Evolutionary conservation across 2,113 vertebrate genomes (phyloP).

Genomic region (Petromus typicus): DNA sequence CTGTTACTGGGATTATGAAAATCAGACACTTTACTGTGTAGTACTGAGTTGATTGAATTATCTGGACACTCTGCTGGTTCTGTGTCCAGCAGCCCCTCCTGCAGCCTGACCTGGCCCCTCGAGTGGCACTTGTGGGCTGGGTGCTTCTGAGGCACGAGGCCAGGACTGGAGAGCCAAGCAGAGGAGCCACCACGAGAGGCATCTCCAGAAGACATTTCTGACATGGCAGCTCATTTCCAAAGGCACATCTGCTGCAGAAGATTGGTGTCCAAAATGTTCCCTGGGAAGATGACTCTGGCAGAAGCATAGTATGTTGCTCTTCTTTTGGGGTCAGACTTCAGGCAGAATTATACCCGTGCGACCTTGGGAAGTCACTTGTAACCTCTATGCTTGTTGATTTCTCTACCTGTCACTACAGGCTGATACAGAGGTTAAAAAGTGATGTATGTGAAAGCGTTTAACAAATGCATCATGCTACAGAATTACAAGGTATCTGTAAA

Average conservation of each 20-base stretch:
- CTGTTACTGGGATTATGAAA: neutral
- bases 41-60: neutral
- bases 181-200: fast-evolving
- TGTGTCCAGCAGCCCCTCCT: neutral
- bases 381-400: neutral
- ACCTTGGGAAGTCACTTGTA: neutral
- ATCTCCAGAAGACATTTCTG: neutral
- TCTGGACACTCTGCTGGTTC: neutral
- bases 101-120: neutral
- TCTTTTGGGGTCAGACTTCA: neutral
- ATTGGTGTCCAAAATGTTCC: neutral
- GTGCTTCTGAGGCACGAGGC: neutral
- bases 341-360: neutral
- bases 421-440: neutral
- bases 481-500: neutral
- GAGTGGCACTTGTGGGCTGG: neutral
- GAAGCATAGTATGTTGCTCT: neutral
- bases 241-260: neutral
- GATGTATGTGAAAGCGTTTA: neutral
- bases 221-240: neutral
- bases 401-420: neutral
- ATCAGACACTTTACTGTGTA: neutral
- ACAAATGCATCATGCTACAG: neutral
- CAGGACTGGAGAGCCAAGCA: neutral
- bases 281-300: neutral